Conservation (phyloP, 1,140 invertebrate species). For the Eueides isabella region DNA sequence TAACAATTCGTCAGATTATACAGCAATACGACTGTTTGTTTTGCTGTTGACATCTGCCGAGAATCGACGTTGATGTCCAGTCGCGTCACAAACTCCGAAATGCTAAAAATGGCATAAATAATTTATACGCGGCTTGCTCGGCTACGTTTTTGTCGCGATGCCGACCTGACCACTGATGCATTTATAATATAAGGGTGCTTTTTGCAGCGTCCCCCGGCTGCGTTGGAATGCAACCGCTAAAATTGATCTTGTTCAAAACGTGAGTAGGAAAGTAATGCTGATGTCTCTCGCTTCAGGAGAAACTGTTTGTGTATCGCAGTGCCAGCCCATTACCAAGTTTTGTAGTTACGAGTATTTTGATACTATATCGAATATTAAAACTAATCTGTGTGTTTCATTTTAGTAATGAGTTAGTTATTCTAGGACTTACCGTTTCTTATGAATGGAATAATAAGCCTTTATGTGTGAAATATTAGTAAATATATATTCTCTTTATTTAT, state of each 20-base stretch:
- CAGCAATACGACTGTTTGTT: constrained; percentile 29
- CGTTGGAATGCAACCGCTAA: constrained; percentile 79
- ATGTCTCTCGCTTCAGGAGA: constrained; percentile 26
- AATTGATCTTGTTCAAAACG: constrained; percentile 79
- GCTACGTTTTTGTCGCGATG: constrained; percentile 71
- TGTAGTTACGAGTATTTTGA: neutral
- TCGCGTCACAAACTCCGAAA: constrained; percentile 70
- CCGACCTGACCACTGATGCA: constrained; percentile 79
- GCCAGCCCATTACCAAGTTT: neutral
- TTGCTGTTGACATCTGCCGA: constrained; percentile 45
- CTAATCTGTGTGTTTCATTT: neutral
- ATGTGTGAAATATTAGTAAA: neutral
- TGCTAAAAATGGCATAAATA: constrained; percentile 82
- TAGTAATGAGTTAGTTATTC: neutral
- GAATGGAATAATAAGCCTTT: neutral
- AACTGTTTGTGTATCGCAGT: constrained; percentile 19
- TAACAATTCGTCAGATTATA: constrained; percentile 38
- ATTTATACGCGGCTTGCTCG: constrained; percentile 74
- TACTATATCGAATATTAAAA: neutral
- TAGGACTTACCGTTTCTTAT: neutral
- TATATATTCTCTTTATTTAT: neutral
- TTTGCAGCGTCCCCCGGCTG: constrained; percentile 70
- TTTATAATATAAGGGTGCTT: constrained; percentile 82
- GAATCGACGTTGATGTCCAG: constrained; percentile 46
- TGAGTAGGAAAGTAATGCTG: constrained; percentile 70